Evolutionary conservation across 1,140 invertebrate species (phyloP).

Genomic region (Meteorus sp.): DNA sequence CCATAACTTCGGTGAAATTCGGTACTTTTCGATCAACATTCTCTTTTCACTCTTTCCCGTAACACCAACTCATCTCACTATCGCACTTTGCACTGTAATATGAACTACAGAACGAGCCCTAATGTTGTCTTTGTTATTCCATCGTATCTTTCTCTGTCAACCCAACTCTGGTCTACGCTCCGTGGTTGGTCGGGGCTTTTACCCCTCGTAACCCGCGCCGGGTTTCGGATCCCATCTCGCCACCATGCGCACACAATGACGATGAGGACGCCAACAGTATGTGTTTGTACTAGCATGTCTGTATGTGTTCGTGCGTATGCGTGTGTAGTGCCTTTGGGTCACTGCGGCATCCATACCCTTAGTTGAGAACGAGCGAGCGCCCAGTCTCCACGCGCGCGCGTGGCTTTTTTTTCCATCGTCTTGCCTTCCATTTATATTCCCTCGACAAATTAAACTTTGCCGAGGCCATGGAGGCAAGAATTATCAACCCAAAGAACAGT

Average conservation of each 20-base stretch:
- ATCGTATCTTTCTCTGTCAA: background rate
- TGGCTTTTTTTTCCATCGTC: background rate
- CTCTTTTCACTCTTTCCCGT: background rate
- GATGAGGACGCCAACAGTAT: background rate
- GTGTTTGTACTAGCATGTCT: background rate
- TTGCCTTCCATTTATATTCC: background rate
- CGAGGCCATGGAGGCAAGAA: background rate
- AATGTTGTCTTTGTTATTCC: no score
- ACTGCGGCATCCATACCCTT: background rate
- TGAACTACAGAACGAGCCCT: no score
- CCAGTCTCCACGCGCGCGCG: background rate
- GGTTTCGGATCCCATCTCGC: background rate
- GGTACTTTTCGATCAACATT: slow-evolving; percentile 3
- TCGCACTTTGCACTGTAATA: no score
- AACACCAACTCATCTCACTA: no score
- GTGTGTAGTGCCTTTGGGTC: slow-evolving; percentile 12
- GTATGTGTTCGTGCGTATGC: background rate
- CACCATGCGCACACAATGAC: background rate
- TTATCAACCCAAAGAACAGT: background rate
- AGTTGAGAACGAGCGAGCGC: slow-evolving; percentile 17
- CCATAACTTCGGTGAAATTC: slow-evolving; percentile 33
- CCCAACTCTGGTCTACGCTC: background rate
- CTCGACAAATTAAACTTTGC: background rate
- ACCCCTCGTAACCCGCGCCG: background rate
- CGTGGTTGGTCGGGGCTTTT: slow-evolving; percentile 1